These are phyloP conservation scores for Virgularia gustaviana DNA, from an alignment of 92 coral and sea anemone species.

Conservation along the genomic window DNA sequence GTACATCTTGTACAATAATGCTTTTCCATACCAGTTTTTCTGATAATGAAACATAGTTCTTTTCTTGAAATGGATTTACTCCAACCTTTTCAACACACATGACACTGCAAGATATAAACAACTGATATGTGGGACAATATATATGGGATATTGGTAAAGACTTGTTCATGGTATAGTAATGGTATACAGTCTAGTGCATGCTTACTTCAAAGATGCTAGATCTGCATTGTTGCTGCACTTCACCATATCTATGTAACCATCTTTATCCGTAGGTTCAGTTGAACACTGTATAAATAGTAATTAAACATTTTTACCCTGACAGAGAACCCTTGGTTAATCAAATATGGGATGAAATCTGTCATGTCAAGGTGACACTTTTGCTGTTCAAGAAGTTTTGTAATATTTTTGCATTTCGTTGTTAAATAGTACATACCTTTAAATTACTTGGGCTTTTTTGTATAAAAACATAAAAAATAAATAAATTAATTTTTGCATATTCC, in stretches of 20 bases:
- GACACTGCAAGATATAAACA: background rate
- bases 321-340: too few species aligned
- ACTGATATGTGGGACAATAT: background rate
- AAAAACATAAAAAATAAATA: background rate
- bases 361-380: too few species aligned
- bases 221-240: background rate
- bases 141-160: background rate
- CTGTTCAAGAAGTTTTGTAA: too few species aligned
- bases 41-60: constrained; percentile 12
- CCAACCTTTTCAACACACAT: background rate
- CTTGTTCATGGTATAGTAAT: background rate
- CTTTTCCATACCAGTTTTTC: constrained; percentile 13
- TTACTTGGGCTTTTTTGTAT: constrained; percentile 52
- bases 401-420: too few species aligned
- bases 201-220: constrained; percentile 9
- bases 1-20: background rate
- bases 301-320: too few species aligned
- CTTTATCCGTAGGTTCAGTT: background rate
- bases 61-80: background rate
- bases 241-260: background rate
- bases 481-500: background rate
- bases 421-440: constrained; percentile 71
- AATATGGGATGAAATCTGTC: too few species aligned
- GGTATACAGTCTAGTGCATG: background rate
- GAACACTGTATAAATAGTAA: background rate